Conservation (phyloP, 2,888 invertebrate genomes). For the Elmis aenea region DNA sequence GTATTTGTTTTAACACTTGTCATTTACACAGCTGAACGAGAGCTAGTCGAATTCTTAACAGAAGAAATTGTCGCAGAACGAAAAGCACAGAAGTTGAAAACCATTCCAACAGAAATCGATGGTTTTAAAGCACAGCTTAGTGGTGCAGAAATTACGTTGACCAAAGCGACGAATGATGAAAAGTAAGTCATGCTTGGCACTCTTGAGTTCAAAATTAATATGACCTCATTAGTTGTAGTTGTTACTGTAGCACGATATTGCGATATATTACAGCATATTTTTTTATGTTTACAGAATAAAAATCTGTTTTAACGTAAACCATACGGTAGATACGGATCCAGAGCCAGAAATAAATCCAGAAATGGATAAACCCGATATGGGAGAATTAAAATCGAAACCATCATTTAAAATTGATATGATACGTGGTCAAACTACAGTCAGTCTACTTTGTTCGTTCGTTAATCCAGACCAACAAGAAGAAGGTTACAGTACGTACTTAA, state of each 20-base stretch:
- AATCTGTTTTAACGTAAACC: conserved; percentile 88
- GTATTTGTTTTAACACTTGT: too few species aligned
- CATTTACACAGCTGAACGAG: conserved; percentile 66
- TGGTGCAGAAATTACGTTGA: conserved; percentile 80
- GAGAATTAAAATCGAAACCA: conserved; percentile 87
- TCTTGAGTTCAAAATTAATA: not conserved
- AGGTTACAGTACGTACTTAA: conserved; percentile 58
- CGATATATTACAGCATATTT: not conserved
- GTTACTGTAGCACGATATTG: too few species aligned
- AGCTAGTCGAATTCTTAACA: conserved; percentile 83
- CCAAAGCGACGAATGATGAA: conserved; percentile 67
- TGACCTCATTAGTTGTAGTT: not conserved
- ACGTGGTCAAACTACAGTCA: conserved; percentile 70
- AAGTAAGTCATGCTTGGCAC: conserved; percentile 52
- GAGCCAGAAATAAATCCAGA: conserved; percentile 60
- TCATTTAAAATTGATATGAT: conserved; percentile 85
- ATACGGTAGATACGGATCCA: conserved; percentile 82
- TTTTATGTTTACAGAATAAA: conserved; percentile 54
- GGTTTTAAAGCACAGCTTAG: conserved; percentile 76
- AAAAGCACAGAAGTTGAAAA: conserved; percentile 71
- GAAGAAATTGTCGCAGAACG: conserved; percentile 92
- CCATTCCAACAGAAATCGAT: conserved; percentile 69
- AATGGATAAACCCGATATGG: conserved; percentile 67
- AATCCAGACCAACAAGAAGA: conserved; percentile 60
- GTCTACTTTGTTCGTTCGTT: conserved; percentile 80